phyloP scores from a whole-genome alignment of 2,797 vertebrate species.

The Limosa lapponica region DNA sequence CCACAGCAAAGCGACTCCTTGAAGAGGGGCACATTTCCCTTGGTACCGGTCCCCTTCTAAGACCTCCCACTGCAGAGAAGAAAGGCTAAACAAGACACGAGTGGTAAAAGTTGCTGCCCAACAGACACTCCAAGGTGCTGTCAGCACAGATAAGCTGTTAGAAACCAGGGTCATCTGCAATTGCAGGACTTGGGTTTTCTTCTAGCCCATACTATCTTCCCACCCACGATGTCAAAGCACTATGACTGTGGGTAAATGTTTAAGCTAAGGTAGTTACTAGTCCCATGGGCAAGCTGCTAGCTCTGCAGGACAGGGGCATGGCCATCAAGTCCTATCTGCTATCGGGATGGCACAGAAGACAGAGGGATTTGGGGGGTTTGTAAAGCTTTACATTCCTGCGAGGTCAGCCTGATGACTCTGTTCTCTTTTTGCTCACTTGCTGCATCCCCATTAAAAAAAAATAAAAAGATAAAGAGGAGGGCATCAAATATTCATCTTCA shows the following conservation, averaged over 20 bases:
- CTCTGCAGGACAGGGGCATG: background rate
- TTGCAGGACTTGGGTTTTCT: background rate
- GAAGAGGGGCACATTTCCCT: background rate
- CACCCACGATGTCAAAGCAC: background rate
- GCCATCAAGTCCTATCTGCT: background rate
- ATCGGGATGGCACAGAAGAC: background rate
- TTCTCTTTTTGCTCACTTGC: background rate
- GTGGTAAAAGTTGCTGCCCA: background rate
- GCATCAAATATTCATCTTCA: rapidly evolving
- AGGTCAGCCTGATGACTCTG: background rate
- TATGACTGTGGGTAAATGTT: rapidly evolving
- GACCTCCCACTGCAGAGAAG: background rate
- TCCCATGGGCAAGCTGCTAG: background rate
- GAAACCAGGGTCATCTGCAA: background rate
- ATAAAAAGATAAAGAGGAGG: rapidly evolving
- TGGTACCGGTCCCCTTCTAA: background rate
- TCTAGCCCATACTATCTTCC: background rate
- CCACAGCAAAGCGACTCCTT: background rate
- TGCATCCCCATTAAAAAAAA: background rate
- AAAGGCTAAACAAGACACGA: background rate
- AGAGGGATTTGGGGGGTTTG: background rate
- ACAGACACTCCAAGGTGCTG: background rate
- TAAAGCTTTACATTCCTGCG: background rate
- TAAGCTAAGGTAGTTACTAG: background rate
- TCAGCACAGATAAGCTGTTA: background rate